A percentile compares a stretch with the other conserved stretches of the same genome.
phyloP scores from a whole-genome alignment of 2,113 vertebrate genomes.

The Stegostoma tigrinum region DNA sequence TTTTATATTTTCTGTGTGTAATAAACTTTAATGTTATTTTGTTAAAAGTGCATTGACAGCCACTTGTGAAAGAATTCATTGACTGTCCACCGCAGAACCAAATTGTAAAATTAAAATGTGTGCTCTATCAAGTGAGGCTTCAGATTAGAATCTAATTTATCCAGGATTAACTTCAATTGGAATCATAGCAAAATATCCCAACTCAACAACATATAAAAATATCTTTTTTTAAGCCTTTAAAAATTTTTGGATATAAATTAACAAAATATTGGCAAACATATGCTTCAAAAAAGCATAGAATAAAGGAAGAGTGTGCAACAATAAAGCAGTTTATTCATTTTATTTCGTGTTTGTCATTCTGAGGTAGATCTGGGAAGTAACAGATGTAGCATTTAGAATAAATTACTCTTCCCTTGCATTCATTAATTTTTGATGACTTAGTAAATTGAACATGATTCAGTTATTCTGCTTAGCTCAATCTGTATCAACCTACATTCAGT shows the following conservation, averaged over 20 bases:
- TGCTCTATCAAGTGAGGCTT: no score
- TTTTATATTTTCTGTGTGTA: no score
- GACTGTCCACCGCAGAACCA: no score
- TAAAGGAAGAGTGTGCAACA: background rate
- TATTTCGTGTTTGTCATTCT: background rate
- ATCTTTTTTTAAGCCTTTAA: background rate
- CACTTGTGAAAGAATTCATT: no score
- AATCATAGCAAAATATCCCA: background rate
- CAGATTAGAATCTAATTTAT: no score
- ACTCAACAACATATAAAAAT: background rate
- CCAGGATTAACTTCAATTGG: no score
- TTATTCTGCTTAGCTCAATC: background rate
- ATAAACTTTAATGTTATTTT: no score
- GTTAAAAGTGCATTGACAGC: no score
- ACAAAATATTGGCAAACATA: background rate
- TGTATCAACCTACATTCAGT: background rate
- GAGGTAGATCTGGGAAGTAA: background rate
- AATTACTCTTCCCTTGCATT: background rate
- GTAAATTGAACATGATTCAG: constrained; percentile 9
- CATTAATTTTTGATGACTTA: constrained; percentile 11
- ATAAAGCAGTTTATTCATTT: background rate
- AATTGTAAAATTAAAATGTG: no score
- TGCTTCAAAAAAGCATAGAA: background rate
- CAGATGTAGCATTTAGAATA: background rate
- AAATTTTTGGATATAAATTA: background rate